phyloP scores from a whole-genome alignment of 1,140 invertebrate genomes.

The Drosophila bipectinata region DNA sequence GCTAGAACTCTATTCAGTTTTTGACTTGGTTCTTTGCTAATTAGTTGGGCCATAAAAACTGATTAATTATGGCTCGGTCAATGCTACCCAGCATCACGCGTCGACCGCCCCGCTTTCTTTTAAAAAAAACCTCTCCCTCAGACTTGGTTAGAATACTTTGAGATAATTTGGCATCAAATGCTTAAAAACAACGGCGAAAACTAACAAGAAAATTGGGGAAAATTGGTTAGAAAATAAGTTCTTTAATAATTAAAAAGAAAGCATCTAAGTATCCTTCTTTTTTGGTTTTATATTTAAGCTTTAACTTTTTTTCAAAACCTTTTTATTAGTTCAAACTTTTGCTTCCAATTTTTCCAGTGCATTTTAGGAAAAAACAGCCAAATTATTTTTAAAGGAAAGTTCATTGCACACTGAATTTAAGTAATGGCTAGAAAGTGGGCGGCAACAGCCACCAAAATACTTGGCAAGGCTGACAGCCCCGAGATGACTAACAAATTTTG shows the following conservation, averaged over 20 bases:
- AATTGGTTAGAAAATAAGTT: neutral
- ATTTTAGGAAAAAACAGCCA: neutral
- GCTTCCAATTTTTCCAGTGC: constrained; percentile 13
- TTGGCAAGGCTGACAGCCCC: constrained; percentile 40
- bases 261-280: no score
- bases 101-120: constrained; percentile 4
- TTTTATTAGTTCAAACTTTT: no score
- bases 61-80: constrained; percentile 74
- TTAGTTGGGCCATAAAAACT: constrained; percentile 68
- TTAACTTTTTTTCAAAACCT: no score
- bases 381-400: constrained; percentile 42
- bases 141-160: constrained; percentile 41
- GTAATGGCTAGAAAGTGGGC: constrained; percentile 59
- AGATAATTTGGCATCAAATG: constrained; percentile 62
- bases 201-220: constrained; percentile 14
- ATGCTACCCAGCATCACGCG: constrained; percentile 64
- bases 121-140: neutral
- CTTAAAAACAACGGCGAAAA: constrained; percentile 1
- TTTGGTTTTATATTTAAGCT: no score
- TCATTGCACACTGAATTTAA: constrained; percentile 68
- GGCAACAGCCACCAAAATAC: constrained; percentile 10
- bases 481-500: constrained; percentile 66
- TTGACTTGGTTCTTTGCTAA: constrained; percentile 45
- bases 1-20: constrained; percentile 18
- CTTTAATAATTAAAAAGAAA: no score